Percentiles rank a stretch among this genome's conserved stretches.
Conservation (phyloP, 2,113 vertebrate genomes). For the Bujurquina vittata region DNA sequence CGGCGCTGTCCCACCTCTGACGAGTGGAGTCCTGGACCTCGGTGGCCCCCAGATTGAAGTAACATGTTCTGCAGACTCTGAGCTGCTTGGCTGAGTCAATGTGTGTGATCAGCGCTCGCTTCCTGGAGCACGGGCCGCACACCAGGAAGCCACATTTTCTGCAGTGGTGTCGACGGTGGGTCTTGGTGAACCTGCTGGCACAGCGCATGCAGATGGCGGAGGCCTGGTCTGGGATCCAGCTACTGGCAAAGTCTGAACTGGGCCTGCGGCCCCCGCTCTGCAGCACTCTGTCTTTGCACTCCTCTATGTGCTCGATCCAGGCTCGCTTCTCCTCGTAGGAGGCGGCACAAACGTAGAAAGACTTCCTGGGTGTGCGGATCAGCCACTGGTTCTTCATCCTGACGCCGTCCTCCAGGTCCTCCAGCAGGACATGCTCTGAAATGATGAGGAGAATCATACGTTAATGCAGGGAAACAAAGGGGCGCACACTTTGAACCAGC, state of each 20-base stretch:
- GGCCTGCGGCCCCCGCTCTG: constrained; percentile 61
- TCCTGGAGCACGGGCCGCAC: constrained; percentile 85
- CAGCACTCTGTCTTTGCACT: constrained; percentile 80
- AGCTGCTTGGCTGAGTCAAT: constrained; percentile 83
- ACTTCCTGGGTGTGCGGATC: constrained; percentile 90
- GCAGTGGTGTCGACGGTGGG: constrained; percentile 90
- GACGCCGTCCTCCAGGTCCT: constrained; percentile 82
- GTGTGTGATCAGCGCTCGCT: constrained; percentile 81
- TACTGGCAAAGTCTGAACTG: constrained; percentile 74
- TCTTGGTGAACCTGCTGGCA: constrained; percentile 81
- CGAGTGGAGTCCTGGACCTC: background rate
- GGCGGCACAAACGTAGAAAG: constrained; percentile 87
- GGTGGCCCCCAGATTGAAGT: constrained; percentile 59
- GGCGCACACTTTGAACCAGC: background rate
- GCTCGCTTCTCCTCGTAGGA: constrained; percentile 86
- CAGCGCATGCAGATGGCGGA: constrained; percentile 94
- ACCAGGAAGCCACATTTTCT: constrained; percentile 90
- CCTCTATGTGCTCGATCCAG: constrained; percentile 90
- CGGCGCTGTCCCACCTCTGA: constrained; percentile 46
- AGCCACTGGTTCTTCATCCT: constrained; percentile 91
- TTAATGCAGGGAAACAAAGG: background rate
- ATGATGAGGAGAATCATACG: background rate
- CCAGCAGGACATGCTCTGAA: constrained; percentile 85
- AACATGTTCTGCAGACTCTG: constrained; percentile 86
- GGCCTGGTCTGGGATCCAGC: constrained; percentile 89